These are phyloP conservation scores for Garrulus glandarius DNA, from an alignment of 2,797 vertebrate genomes.

Conservation along the genomic window DNA sequence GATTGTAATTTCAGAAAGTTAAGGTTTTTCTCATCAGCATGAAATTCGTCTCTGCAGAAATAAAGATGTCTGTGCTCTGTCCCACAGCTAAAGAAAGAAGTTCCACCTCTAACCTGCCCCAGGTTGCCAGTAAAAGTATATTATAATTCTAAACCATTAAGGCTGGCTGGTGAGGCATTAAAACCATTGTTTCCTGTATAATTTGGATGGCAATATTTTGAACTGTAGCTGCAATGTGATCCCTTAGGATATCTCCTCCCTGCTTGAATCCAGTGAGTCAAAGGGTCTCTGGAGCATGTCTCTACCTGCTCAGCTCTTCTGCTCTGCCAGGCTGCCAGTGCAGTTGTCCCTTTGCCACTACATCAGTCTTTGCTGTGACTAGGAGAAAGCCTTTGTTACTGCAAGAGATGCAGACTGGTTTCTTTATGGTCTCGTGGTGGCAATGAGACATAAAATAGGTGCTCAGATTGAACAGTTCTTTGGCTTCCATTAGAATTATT, in stretches of 20 bases:
- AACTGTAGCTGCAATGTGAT: background rate
- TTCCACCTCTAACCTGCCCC: background rate
- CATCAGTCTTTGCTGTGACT: background rate
- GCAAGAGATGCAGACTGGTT: background rate
- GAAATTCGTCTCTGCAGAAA: background rate
- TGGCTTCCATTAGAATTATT: background rate
- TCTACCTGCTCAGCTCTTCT: background rate
- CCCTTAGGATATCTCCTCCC: background rate
- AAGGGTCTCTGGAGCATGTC: background rate
- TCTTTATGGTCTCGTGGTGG: background rate
- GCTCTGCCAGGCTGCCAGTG: fast-evolving
- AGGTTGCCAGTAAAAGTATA: background rate
- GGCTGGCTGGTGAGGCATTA: background rate
- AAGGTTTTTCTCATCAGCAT: background rate
- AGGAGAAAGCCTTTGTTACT: background rate
- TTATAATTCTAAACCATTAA: background rate
- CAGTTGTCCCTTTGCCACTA: background rate
- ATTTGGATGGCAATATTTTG: background rate
- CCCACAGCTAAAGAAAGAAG: background rate
- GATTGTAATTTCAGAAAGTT: background rate
- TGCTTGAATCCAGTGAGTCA: background rate
- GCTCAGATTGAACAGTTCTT: background rate
- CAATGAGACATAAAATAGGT: background rate
- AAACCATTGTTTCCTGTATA: background rate
- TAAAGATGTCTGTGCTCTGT: background rate